phyloP scores from a whole-genome alignment of 1,140 invertebrate genomes.

The Drosophila pandora region DNA sequence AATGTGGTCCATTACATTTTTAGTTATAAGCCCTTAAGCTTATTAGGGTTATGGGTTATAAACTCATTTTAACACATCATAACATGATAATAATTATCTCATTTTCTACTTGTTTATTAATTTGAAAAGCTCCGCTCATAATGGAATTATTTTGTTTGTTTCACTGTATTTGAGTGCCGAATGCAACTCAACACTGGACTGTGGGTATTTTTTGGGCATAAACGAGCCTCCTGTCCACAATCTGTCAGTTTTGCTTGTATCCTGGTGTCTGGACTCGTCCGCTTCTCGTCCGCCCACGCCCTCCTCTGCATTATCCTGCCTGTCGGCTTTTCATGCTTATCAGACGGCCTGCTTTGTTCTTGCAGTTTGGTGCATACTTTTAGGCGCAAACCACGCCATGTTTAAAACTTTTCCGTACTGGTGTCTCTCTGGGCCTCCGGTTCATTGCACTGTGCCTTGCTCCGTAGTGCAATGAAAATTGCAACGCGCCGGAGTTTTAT shows the following conservation, averaged over 20 bases:
- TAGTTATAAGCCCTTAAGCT: not conserved
- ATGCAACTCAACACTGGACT: slow-evolving; percentile 15
- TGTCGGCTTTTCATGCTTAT: slow-evolving; percentile 47
- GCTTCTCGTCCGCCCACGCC: not conserved
- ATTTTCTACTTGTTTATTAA: not conserved
- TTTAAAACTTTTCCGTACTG: slow-evolving; percentile 52
- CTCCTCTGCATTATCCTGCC: not conserved
- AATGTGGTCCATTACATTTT: not conserved
- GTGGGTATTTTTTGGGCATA: slow-evolving; percentile 33
- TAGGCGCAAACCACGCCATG: slow-evolving; percentile 61
- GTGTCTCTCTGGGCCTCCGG: slow-evolving; percentile 41
- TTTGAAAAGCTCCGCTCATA: not conserved
- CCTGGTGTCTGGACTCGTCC: slow-evolving; percentile 14
- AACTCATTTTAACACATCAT: not conserved
- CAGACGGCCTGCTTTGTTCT: slow-evolving; percentile 42
- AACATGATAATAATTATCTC: not conserved
- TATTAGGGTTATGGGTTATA: not conserved
- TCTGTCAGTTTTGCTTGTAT: slow-evolving; percentile 26
- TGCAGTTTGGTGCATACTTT: slow-evolving; percentile 57
- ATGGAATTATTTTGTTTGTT: not conserved
- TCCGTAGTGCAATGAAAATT: slow-evolving; percentile 44
- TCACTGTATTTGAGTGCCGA: not conserved
- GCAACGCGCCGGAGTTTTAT: slow-evolving; percentile 71
- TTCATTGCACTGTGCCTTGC: slow-evolving; percentile 62
- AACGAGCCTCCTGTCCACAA: slow-evolving; percentile 6